Conservation (phyloP, 1,140 invertebrate genomes). For the Drosophila pseudoananassae region DNA sequence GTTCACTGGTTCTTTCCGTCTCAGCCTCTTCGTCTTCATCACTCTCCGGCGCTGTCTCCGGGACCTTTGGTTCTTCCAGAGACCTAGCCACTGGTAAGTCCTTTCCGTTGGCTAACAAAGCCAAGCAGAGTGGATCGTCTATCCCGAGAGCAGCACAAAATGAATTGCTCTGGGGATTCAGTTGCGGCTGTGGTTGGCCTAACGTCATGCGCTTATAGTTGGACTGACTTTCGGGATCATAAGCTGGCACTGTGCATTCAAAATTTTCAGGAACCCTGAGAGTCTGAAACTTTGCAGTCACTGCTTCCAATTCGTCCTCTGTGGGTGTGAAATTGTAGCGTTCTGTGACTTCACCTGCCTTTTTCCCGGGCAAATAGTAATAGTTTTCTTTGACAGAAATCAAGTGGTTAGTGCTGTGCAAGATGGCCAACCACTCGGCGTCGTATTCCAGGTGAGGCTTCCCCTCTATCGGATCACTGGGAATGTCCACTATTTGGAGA, state of each 20-base stretch:
- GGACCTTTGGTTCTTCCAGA: not conserved
- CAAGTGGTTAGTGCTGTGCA: slow-evolving; percentile 95
- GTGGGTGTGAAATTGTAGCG: slow-evolving; percentile 92
- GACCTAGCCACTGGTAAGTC: slow-evolving; percentile 40
- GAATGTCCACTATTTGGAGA: slow-evolving; percentile 89
- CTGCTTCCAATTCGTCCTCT: slow-evolving; percentile 88
- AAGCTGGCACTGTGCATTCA: slow-evolving; percentile 88
- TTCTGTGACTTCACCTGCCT: slow-evolving; percentile 85
- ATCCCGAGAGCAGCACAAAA: slow-evolving; percentile 93
- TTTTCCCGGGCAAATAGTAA: slow-evolving; percentile 92
- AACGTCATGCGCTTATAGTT: slow-evolving; percentile 63
- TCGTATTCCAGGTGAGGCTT: slow-evolving; percentile 91
- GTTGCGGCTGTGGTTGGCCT: slow-evolving; percentile 84
- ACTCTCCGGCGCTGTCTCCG: not conserved
- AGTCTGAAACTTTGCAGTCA: slow-evolving; percentile 89
- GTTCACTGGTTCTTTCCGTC: slow-evolving; percentile 6
- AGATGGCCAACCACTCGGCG: slow-evolving; percentile 96
- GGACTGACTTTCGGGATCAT: slow-evolving; percentile 84
- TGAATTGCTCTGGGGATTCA: slow-evolving; percentile 92
- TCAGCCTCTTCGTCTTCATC: not conserved
- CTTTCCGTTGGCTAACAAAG: slow-evolving; percentile 82
- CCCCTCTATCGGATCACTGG: slow-evolving; percentile 47
- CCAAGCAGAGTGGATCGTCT: slow-evolving; percentile 89
- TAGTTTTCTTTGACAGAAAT: slow-evolving; percentile 88
- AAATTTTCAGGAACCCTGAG: slow-evolving; percentile 91